These are phyloP conservation scores for Cynopterus sphinx DNA, from an alignment of 2,797 vertebrate species.

Conservation along the genomic window DNA sequence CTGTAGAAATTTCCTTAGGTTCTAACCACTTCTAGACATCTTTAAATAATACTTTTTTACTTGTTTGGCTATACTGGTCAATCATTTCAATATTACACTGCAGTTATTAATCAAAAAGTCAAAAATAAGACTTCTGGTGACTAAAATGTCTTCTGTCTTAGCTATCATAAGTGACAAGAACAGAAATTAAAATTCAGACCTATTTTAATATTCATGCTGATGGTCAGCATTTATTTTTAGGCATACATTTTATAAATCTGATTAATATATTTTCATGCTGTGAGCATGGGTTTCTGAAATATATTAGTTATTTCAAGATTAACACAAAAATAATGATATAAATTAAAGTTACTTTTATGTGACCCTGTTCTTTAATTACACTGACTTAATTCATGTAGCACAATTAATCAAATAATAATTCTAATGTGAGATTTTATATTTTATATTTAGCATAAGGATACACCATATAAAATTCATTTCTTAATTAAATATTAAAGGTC, in stretches of 20 bases:
- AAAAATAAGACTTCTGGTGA: not conserved
- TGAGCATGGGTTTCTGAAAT: not conserved
- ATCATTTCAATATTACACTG: not conserved
- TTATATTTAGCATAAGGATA: not conserved
- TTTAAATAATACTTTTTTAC: not conserved
- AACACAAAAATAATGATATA: not conserved
- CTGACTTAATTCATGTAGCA: not conserved
- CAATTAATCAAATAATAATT: not conserved
- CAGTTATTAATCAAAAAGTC: not conserved
- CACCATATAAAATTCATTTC: not conserved
- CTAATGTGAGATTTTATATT: not conserved
- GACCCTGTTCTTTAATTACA: not conserved
- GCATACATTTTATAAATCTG: not conserved
- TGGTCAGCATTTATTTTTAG: not conserved
- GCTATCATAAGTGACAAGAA: not conserved
- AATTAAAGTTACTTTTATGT: not conserved
- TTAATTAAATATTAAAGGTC: constrained; percentile 18
- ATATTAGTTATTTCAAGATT: not conserved
- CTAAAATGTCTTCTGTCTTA: not conserved
- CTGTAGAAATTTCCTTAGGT: not conserved
- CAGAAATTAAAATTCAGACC: not conserved
- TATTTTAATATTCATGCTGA: not conserved
- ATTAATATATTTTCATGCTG: not conserved
- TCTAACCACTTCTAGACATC: not conserved
- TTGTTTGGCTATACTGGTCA: not conserved